Evolutionary conservation across 2,888 invertebrate genomes (phyloP), one percentile per base, ranked within the genome.

Genomic region (Plebejus anna): DNA sequence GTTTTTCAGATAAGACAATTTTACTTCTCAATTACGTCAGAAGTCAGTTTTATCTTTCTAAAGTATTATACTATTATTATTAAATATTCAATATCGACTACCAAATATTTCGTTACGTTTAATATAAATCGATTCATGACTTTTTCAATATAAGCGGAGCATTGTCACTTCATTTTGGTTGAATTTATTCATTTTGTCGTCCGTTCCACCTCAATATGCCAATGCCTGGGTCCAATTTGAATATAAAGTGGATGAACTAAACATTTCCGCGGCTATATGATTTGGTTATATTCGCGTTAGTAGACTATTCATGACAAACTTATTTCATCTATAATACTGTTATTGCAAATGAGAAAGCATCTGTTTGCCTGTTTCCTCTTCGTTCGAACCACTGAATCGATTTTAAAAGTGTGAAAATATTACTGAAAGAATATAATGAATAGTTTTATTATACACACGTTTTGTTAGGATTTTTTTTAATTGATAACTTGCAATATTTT

Each of bases 171-270:
- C 51, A 51, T 72, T 47, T 72, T 47, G 51, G 13, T 13, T 32
- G 32, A 73, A 73, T 73, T 51, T 73, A 51, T 73, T 73, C 51
- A 73, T 73, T 73, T 51, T 32, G 73, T 42, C 72, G 47, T 73
- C 73, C 55, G 28, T 73, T 32, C 55, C 55, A 73, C 73, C 73
- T 73, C 73, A 73, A 73, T 73, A 73, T 73, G 73, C 73, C 73
- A 51, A 73, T 73, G 47, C 16, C 73, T 73, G 51, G 28, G 55
- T 73, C 32, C 55, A 73, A 73, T 73, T 73, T 73, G 73, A 73
- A 73, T 73, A 73, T 73, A 73, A 73, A 73, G 55, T 73, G 51
- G 73, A 16, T 73, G 73, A 73, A 55, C 55, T 73, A 51, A 51
- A 73, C 73, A 72, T 47, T 72, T 73, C 32, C 73, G 51, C 13